Evolutionary conservation across 2,888 invertebrate species (phyloP), one percentile per base, ranked within the genome.

Genomic region (Ceraclea dissimilis): DNA sequence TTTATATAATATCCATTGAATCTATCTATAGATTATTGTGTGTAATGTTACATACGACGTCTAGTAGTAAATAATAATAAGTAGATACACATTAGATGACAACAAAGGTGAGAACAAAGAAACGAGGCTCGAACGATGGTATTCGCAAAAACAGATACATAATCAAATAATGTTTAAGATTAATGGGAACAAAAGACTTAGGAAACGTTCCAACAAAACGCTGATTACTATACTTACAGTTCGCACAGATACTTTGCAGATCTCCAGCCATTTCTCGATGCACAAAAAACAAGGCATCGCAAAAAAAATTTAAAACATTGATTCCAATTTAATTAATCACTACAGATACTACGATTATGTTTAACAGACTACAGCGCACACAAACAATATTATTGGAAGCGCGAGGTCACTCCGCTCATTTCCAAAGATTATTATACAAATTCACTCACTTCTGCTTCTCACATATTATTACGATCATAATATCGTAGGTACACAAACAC

Each of bases 51-150:
- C 13, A 31, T 31, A 31, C 31, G 11, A n/a, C n/a, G n/a, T 26
- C 26, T 26, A 10, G 26, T 26, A 26, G 10, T 10, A 26, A 6
- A 26, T 26, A 6, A 26, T 26, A 26, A 10, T 10, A 6, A 26
- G 2, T 39, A 39, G 5, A 13, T 39, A 39, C 8, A 39, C 39
- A 55, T 50, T 33, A 18, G 31, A 51, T 57, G 51, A 57, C 18
- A 57, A 57, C 57, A 57, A 57, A 57, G 57, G 57, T 54, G 39
- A 48, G 54, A 57, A 57, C 57, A 57, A 57, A 57, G 57, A 57
- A 46, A 57, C 21, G 19, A 21, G 47, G 18, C 39, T 22, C 16
- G 47, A 48, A 46, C 50, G 18, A 19, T 18, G 18, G 6, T 47
- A 53, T 16, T 49, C 43, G 26, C 39, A 26, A 21, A 43, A 52